Evolutionary conservation across 1,140 invertebrate species (phyloP), one percentile per base, ranked within the genome.

Genomic region (Hypothenemus hampei): DNA sequence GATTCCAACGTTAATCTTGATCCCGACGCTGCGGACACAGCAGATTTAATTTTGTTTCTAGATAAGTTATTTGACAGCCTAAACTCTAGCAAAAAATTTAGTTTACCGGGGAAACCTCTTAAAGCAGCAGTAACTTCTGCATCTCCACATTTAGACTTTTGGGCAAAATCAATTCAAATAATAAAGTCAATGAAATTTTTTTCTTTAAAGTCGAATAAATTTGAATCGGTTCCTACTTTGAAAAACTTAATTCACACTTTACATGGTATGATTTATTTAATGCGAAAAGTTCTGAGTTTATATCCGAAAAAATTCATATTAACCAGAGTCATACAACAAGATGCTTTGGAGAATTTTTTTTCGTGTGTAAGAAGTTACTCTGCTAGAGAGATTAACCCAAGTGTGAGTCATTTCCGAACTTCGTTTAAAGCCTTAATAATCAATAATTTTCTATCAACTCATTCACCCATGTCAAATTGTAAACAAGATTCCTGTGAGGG

Each of bases 341-440:
- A 68, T 54, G 22, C 24, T 2, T 37, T 70, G 15, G 62, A 70
- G 48, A 66, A 57, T 43, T 67, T 69, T 43, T 71, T 72, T 44
- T 58, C 61, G 0, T 40, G 49, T 24, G 63, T 69, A n/a, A 51
- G 63, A 48, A 52, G 47, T 41, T 44, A 47, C 40, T 41, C 43
- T 3, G 44, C 47, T 16, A 40, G 52, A 55, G 36, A 55, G 15
- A 21, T 49, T 4, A 29, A 19, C 10, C 50, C 50, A 19, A 21
- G 40, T 11, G 4, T 13, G 11, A 23, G n/a, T 3, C 18, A 37
- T 11, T 36, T 49, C 37, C n/a, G 22, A 13, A 40, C 21, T 16
- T 51, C 48, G 6, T 51, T 51, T 20, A 51, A 51, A 40, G 23
- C 47, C 22, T 39, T 50, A 39, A 18, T 50, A n/a, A 36, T 50